Evolutionary conservation across 2,797 vertebrate species (phyloP), one percentile per base, ranked within the genome.

Genomic region (Oophaga sylvatica): DNA sequence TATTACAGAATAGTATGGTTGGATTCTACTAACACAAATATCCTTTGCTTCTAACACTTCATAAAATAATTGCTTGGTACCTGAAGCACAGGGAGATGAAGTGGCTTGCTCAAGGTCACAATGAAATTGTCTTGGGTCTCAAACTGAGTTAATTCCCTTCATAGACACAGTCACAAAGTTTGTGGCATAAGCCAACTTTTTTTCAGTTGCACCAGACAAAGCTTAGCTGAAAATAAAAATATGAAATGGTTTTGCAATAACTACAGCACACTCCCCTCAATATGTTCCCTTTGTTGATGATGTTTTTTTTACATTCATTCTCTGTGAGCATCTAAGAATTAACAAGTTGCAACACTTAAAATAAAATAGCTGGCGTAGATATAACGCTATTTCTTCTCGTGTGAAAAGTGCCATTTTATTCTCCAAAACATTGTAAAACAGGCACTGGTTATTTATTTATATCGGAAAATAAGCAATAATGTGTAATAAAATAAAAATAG

Each of bases 71-170:
- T 85, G 57, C 62, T 63, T 67, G 48, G 59, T 78, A 77, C 73
- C 60, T 77, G 71, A 60, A 78, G 41, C 62, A 79, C 75, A 79
- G 60, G 73, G 62, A 78, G 45, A 76, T 62, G 62, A 53, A 85
- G 75, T 78, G 84, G 26, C 60, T 85, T 85, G 76, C 75, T 48
- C 84, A 85, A 78, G 75, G 84, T 85, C 84, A 76, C 19, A 67
- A 19, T 67, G 48, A 85, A 79, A 79, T 79, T 56, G 84, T 85
- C 75, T 79, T 67, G n/a, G 75, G 84, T 85, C 76, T 85, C 60
- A 85, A 85, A 85, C 84, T 85, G 84, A 68, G 84, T 85, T 85
- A 85, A 85, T 78, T 85, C 83, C 31, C 19, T n/a, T 35, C 45
- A 85, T 63, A 67, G 75, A 79, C 19, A 67, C 26, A 78, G 60